Percentiles rank a stretch among this genome's conserved stretches.
These are phyloP conservation scores for Diaperis boleti DNA, from an alignment of 2,888 invertebrate species.

Conservation along the genomic window DNA sequence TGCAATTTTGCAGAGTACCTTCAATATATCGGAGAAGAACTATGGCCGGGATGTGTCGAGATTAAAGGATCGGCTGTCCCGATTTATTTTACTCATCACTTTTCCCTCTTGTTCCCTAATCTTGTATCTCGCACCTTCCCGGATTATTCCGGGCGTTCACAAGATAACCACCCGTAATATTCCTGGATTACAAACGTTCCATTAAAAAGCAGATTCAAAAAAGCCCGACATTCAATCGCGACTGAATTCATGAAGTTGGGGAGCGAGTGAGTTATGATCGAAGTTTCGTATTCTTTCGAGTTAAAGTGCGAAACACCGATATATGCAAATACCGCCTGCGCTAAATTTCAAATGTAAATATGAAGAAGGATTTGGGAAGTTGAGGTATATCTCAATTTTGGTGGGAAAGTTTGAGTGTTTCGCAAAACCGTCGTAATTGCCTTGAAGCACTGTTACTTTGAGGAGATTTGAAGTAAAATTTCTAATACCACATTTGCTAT, in stretches of 20 bases:
- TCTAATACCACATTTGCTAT: too few relatives aligned
- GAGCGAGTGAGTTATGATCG: conserved; percentile 19
- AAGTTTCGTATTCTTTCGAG: conserved; percentile 27
- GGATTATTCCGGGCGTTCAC: conserved; percentile 28
- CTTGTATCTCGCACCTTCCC: conserved; percentile 29
- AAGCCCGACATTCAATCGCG: conserved; percentile 14
- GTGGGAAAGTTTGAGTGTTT: too few relatives aligned
- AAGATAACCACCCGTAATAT: conserved; percentile 27
- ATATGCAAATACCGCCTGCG: conserved; percentile 27
- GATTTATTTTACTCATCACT: conserved; percentile 35
- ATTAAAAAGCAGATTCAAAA: conserved; percentile 14
- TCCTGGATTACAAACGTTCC: conserved; percentile 6
- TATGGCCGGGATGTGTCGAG: conserved; percentile 37
- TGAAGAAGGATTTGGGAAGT: conserved; percentile 33
- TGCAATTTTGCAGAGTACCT: conserved; percentile 35
- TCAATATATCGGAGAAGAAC: conserved; percentile 36
- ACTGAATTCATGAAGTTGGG: conserved; percentile 25
- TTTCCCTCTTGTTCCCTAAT: conserved; percentile 28
- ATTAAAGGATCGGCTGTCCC: conserved; percentile 36
- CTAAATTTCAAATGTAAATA: conserved; percentile 37
- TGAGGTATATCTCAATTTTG: not conserved
- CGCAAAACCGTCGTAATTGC: too few relatives aligned
- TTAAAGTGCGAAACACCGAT: conserved; percentile 25
- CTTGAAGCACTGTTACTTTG: too few relatives aligned
- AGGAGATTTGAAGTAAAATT: too few relatives aligned